phyloP scores from a whole-genome alignment of 2,113 vertebrate genomes.

The Heteronetta atricapilla region DNA sequence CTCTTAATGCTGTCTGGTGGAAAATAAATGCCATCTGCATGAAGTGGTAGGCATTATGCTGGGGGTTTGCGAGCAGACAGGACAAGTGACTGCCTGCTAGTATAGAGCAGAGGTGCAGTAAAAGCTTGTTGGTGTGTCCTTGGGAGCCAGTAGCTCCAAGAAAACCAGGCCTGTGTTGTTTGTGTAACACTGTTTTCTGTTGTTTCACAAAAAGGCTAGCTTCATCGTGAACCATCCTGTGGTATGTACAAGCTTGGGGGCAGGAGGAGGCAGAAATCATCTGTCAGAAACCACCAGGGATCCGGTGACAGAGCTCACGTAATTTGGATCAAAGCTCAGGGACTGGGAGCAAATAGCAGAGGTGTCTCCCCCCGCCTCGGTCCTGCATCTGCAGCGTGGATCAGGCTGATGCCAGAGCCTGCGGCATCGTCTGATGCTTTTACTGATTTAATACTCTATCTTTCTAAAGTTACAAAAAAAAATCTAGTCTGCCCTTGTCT shows the following conservation, averaged over 20 bases:
- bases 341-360: background rate
- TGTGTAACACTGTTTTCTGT: fast-evolving
- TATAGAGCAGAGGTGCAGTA: background rate
- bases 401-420: background rate
- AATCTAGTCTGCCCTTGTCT: background rate
- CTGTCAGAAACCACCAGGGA: background rate
- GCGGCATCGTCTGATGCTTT: background rate
- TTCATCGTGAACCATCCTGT: background rate
- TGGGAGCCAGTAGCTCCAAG: background rate
- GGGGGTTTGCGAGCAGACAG: background rate
- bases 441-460: background rate
- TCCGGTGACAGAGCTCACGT: background rate
- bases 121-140: background rate
- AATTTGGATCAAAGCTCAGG: background rate
- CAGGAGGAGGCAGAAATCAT: background rate
- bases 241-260: fast-evolving
- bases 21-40: background rate
- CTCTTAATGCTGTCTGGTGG: background rate
- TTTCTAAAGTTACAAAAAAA: background rate
- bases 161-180: background rate
- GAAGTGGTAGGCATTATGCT: fast-evolving
- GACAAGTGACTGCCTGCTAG: background rate
- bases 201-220: background rate
- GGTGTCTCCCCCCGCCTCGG: fast-evolving
- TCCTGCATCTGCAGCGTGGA: fast-evolving